phyloP scores from a whole-genome alignment of 2,113 vertebrate species.

The Rhinopomastus cyanomelas region DNA sequence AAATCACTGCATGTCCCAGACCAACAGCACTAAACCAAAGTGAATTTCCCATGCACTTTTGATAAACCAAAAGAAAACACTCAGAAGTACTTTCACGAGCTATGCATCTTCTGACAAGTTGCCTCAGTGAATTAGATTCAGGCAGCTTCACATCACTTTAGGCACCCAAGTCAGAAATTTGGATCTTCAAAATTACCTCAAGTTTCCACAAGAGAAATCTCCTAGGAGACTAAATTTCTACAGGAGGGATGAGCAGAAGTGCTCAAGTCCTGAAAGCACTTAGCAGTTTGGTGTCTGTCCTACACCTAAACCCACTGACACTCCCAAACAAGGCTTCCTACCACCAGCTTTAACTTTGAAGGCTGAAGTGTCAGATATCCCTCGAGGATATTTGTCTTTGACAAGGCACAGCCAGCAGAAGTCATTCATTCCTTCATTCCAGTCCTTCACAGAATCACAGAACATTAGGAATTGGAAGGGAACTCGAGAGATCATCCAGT shows the following conservation, averaged over 20 bases:
- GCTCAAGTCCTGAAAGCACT: background rate
- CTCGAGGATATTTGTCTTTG: rapidly evolving
- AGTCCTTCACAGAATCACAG: too few relatives aligned
- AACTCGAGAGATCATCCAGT: too few relatives aligned
- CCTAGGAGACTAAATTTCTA: background rate
- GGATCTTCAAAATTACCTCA: background rate
- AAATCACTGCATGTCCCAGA: background rate
- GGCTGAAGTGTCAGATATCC: rapidly evolving
- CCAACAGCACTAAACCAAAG: background rate
- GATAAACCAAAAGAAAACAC: background rate
- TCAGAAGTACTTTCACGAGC: background rate
- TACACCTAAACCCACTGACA: background rate
- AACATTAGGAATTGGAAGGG: too few relatives aligned
- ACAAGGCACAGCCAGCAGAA: background rate
- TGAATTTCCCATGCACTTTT: background rate
- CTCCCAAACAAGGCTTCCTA: background rate
- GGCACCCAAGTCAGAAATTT: background rate
- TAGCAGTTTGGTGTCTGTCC: background rate
- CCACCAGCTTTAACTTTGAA: background rate
- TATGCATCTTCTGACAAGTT: background rate
- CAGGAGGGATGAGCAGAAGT: background rate
- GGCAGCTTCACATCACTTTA: background rate
- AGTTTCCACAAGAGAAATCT: background rate
- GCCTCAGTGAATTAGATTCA: background rate
- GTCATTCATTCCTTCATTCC: background rate